phyloP scores from a whole-genome alignment of 2,797 vertebrate genomes.

The Sus cebifrons region DNA sequence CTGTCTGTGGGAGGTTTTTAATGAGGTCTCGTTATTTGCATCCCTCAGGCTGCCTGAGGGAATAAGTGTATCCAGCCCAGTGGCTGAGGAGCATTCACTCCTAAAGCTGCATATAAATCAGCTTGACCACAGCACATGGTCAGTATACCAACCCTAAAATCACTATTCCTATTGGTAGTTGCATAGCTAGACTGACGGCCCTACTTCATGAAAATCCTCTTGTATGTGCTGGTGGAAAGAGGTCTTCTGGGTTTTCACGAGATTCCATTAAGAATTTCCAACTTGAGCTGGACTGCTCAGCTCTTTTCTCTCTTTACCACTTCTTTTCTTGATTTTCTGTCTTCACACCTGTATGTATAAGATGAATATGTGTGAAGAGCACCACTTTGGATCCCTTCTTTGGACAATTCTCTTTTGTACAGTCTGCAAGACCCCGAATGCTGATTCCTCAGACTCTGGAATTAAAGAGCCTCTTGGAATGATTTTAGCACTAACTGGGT shows the following conservation, averaged over 20 bases:
- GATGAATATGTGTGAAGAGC: neutral
- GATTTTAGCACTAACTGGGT: neutral
- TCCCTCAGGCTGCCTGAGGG: conserved; percentile 91
- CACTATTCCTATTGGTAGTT: conserved; percentile 86
- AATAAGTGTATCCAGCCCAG: conserved; percentile 88
- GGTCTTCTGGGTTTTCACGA: conserved; percentile 81
- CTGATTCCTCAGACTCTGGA: conserved; percentile 54
- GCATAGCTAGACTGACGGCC: conserved; percentile 84
- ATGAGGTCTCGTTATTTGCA: conserved; percentile 89
- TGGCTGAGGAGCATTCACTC: conserved; percentile 91
- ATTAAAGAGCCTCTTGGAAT: neutral
- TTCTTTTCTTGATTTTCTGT: conserved; percentile 55
- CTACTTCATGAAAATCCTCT: conserved; percentile 79
- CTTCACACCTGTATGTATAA: neutral
- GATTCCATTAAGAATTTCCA: conserved; percentile 81
- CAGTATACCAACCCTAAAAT: conserved; percentile 89
- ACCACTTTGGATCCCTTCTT: conserved; percentile 30
- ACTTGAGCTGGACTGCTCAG: conserved; percentile 75
- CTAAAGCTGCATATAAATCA: conserved; percentile 92
- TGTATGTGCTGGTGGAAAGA: conserved; percentile 56
- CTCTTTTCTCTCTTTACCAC: conserved; percentile 76
- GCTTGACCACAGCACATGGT: conserved; percentile 89
- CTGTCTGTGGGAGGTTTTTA: conserved; percentile 85
- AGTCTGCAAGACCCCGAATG: conserved; percentile 20
- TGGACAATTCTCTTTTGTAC: conserved; percentile 26